Percentiles rank a stretch among this genome's conserved stretches.
These are phyloP conservation scores for Carcina quercana DNA, from an alignment of 2,888 invertebrate genomes.

Conservation along the genomic window DNA sequence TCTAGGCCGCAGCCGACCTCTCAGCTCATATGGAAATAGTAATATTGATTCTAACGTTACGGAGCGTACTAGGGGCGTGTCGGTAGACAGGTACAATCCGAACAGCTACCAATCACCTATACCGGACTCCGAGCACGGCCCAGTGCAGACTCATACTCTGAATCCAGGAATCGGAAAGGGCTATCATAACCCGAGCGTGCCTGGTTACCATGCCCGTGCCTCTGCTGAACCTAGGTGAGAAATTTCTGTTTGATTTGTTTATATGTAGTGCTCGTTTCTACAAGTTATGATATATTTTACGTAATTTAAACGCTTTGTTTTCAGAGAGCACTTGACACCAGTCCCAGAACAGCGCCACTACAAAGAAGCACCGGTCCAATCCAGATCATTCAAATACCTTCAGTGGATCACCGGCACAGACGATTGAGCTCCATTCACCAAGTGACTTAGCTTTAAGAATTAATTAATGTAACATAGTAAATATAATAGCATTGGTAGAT, in stretches of 20 bases:
- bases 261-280: too few relatives aligned
- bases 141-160: slow-evolving; percentile 65
- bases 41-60: slow-evolving; percentile 35
- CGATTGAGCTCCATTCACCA: slow-evolving; percentile 38
- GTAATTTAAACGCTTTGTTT: slow-evolving; percentile 23
- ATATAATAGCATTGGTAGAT: not conserved
- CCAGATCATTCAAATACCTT: slow-evolving; percentile 70
- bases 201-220: slow-evolving; percentile 63
- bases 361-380: slow-evolving; percentile 58
- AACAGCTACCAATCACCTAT: slow-evolving; percentile 54
- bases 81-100: slow-evolving; percentile 64
- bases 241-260: too few relatives aligned
- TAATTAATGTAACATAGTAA: slow-evolving; percentile 21
- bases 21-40: slow-evolving; percentile 46
- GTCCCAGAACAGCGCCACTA: slow-evolving; percentile 48
- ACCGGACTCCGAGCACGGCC: slow-evolving; percentile 53
- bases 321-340: slow-evolving; percentile 57
- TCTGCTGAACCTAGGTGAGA: slow-evolving; percentile 67
- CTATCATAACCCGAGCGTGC: slow-evolving; percentile 62
- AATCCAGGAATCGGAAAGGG: slow-evolving; percentile 42
- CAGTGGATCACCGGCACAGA: slow-evolving; percentile 73
- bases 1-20: slow-evolving; percentile 55
- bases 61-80: slow-evolving; percentile 56
- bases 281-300: slow-evolving; percentile 1
- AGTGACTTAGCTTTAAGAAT: slow-evolving; percentile 22